Conservation (phyloP, 2,888 invertebrate genomes). For the Eupelmus urozonus region DNA sequence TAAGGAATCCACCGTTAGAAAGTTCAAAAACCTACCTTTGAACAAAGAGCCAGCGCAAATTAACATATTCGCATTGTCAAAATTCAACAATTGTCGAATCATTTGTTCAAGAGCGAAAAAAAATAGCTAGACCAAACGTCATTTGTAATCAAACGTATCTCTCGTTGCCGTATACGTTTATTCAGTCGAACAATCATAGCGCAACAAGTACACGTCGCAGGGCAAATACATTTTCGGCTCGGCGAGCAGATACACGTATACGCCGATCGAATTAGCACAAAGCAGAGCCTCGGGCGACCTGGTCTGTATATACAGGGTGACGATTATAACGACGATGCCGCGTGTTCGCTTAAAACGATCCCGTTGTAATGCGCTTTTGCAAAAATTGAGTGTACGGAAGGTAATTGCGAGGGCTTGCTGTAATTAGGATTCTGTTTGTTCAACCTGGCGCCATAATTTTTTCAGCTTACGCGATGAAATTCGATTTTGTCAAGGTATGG, state of each 20-base stretch:
- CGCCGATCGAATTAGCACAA: slow-evolving; percentile 9
- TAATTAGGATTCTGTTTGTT: too few species aligned
- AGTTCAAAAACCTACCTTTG: too few species aligned
- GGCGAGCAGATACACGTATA: background rate
- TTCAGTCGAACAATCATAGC: slow-evolving; percentile 12
- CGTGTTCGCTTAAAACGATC: too few species aligned
- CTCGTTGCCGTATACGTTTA: background rate
- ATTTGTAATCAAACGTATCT: background rate
- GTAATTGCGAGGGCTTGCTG: too few species aligned
- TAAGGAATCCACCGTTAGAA: too few species aligned
- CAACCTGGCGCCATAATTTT: too few species aligned
- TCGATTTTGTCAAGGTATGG: too few species aligned
- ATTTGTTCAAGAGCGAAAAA: background rate
- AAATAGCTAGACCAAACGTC: background rate
- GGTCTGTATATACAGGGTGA: background rate
- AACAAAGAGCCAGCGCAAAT: too few species aligned
- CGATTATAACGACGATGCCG: too few species aligned
- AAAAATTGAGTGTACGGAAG: too few species aligned
- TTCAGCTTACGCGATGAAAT: too few species aligned
- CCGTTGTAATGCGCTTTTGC: too few species aligned
- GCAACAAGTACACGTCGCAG: slow-evolving; percentile 7
- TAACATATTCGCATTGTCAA: background rate
- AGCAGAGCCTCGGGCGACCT: background rate
- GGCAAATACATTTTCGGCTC: slow-evolving; percentile 15
- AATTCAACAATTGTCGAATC: background rate